A percentile compares a stretch with the other conserved stretches of the same genome.
phyloP scores from a whole-genome alignment of 2,113 vertebrate genomes.

The Myrmecobius fasciatus region DNA sequence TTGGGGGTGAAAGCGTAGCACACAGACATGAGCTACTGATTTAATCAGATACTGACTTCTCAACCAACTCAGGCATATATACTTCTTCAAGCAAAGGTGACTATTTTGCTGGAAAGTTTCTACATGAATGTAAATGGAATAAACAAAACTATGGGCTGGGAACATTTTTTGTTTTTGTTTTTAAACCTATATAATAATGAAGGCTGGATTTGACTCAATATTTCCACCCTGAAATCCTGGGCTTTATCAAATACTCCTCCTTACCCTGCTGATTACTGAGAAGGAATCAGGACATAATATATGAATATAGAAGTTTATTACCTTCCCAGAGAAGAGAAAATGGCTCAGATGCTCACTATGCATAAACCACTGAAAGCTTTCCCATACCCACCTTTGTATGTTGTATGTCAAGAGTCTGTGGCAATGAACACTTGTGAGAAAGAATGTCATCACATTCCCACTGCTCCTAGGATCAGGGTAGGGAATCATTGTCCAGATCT shows the following conservation, averaged over 20 bases:
- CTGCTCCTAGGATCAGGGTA: neutral
- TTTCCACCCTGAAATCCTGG: neutral
- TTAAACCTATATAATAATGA: neutral
- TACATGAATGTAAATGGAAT: neutral
- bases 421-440: constrained; percentile 49
- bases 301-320: constrained; percentile 53
- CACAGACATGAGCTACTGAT: neutral
- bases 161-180: neutral
- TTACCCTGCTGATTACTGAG: constrained; percentile 48
- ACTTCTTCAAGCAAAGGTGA: constrained; percentile 27
- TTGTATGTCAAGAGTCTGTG: constrained; percentile 29
- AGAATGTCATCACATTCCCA: neutral
- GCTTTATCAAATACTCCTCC: constrained; percentile 3
- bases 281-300: constrained; percentile 37
- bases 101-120: neutral
- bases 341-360: neutral
- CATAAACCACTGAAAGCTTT: constrained; percentile 3
- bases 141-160: neutral
- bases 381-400: neutral
- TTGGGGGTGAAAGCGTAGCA: neutral
- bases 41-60: neutral
- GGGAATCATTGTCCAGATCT: constrained; percentile 3
- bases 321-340: constrained; percentile 24
- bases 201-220: neutral
- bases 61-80: neutral